Conservation (phyloP, 2,797 vertebrate species). For the Antennarius maculatus region DNA sequence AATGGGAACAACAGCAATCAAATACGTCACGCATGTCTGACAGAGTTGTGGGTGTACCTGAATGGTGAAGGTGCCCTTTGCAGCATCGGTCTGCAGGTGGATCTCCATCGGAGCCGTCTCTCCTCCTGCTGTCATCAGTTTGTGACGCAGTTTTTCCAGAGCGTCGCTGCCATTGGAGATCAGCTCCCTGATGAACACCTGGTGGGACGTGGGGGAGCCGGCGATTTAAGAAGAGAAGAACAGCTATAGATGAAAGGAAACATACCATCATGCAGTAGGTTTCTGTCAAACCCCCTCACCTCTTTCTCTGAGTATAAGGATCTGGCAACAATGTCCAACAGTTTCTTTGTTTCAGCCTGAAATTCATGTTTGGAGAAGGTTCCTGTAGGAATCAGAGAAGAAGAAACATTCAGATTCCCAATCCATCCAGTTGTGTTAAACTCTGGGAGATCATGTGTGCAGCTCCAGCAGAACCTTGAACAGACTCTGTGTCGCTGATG, state of each 20-base stretch:
- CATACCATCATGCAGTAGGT: neutral
- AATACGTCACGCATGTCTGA: neutral
- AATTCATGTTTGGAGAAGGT: slow-evolving; percentile 91
- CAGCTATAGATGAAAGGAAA: neutral
- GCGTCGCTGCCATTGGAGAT: slow-evolving; percentile 96
- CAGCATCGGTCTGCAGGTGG: slow-evolving; percentile 88
- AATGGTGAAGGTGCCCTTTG: slow-evolving; percentile 90
- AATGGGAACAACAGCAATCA: neutral
- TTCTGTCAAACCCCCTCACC: slow-evolving; percentile 70
- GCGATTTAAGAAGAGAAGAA: neutral
- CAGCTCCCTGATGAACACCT: slow-evolving; percentile 97
- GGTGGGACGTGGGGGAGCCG: neutral
- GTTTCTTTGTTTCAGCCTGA: slow-evolving; percentile 96
- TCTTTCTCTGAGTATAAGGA: slow-evolving; percentile 98
- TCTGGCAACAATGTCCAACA: slow-evolving; percentile 94
- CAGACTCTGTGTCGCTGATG: slow-evolving; percentile 86
- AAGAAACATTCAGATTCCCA: slow-evolving; percentile 6
- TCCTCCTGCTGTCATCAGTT: slow-evolving; percentile 83
- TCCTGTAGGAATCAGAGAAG: slow-evolving; percentile 73
- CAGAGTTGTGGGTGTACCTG: slow-evolving; percentile 82
- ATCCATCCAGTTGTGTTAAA: too few relatives aligned
- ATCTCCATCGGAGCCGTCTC: slow-evolving; percentile 90
- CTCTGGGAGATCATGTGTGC: neutral
- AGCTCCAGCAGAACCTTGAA: slow-evolving; percentile 82
- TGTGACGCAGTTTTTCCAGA: slow-evolving; percentile 93